Conservation (phyloP, 1,140 invertebrate species). For the Micrasema minimum region DNA sequence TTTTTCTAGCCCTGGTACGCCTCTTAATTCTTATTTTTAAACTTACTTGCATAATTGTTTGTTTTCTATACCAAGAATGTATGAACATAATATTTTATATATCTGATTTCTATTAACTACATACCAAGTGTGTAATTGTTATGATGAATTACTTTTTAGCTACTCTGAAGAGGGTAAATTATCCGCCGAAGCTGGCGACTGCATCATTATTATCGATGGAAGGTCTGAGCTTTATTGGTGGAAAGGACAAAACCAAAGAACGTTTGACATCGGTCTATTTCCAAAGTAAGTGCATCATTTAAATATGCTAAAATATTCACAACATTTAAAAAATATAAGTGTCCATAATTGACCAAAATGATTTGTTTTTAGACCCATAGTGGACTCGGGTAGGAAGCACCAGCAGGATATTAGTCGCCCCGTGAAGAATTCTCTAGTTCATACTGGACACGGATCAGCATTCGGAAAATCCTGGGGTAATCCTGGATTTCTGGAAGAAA, state of each 20-base stretch:
- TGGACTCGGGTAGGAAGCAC: slow-evolving; percentile 76
- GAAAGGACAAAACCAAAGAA: slow-evolving; percentile 94
- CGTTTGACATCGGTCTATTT: slow-evolving; percentile 85
- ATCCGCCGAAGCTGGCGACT: slow-evolving; percentile 83
- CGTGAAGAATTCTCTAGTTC: slow-evolving; percentile 86
- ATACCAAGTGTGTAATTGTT: too few relatives aligned
- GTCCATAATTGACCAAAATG: too few relatives aligned
- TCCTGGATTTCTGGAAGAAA: slow-evolving; percentile 62
- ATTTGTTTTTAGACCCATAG: slow-evolving; percentile 72
- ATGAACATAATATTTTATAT: too few relatives aligned
- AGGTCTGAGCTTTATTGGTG: slow-evolving; percentile 92
- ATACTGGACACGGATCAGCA: slow-evolving; percentile 80
- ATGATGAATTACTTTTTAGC: slow-evolving; percentile 55
- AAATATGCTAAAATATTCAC: too few relatives aligned
- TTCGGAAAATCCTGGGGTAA: slow-evolving; percentile 89
- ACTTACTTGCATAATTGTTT: too few relatives aligned
- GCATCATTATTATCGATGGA: slow-evolving; percentile 94
- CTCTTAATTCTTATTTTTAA: too few relatives aligned
- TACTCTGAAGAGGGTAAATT: slow-evolving; percentile 82
- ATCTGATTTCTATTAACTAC: too few relatives aligned
- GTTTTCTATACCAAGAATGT: too few relatives aligned
- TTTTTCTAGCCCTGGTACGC: too few relatives aligned
- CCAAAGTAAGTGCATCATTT: slow-evolving; percentile 71
- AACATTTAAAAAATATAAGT: too few relatives aligned
- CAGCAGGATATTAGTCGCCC: slow-evolving; percentile 80